Base-by-base conservation (phyloP, 2,797 vertebrate genomes). In the Xenopus petersii region DNA sequence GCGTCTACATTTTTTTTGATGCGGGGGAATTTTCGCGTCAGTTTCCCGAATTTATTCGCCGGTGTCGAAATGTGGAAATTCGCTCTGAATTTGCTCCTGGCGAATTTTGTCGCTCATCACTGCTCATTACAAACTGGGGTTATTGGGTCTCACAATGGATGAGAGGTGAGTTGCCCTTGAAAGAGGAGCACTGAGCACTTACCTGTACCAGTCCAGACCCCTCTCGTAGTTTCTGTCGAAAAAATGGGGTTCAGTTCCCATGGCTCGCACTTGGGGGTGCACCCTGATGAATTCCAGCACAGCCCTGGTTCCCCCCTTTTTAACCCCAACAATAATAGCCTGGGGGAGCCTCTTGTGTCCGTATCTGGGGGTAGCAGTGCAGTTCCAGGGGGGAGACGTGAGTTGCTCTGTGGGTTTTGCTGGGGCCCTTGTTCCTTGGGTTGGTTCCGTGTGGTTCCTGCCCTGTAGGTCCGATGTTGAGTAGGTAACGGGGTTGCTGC, bases 141-240 rank as follows among this genome's bases (percentile, higher is more conserved):
- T 0, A 42, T 9, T 42, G 36, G 36, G 36, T 6, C 36, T 42
- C 36, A 42, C 26, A 42, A 9, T 42, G 36, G 36, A 30, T 30
- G 4, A 30, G 26, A 30, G 26, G 26, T 30, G 26, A 42, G 36
- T 42, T 42, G 36, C 36, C 36, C 36, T 42, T 42, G 36, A 42
- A 42, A 42, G 36, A 30, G 26, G 26, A 30, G 26, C 26, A 63
- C 94, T 92, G 21, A 3, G 3, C 55, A 63, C 94, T 92, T 92
- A 98, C 96, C 95, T 96, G 94, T 98, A 98, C 96, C 96, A 97
- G 82, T 96, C 95, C 81, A 98, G 88, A 67, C 96, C 96, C 76
- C 91, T 88, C 79, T 95, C 93, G 83, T 97, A 98, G 91, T 98
- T 95, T 72, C 96, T 88, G 88, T 98, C 96, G 88, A 98, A 98